These are phyloP conservation scores for Rhynchotus rufescens DNA, from an alignment of 2,797 vertebrate species.

Conservation along the genomic window DNA sequence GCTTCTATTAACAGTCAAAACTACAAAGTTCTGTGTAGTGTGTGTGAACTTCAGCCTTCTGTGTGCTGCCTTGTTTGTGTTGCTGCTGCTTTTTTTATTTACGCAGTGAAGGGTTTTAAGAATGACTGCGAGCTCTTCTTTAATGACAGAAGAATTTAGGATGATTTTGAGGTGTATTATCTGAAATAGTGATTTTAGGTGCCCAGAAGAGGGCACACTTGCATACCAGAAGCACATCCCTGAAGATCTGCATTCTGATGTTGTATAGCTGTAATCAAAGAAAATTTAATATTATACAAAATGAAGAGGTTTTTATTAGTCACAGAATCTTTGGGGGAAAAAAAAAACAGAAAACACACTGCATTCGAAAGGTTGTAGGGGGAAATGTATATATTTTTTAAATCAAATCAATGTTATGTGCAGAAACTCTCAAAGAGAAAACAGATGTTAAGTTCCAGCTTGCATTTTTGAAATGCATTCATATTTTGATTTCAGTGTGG, in stretches of 20 bases:
- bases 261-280: not conserved
- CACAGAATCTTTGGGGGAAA: not conserved
- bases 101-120: not conserved
- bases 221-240: constrained; percentile 28
- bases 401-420: not conserved
- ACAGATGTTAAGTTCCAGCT: not conserved
- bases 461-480: not conserved
- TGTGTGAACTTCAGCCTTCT: not conserved
- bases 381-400: not conserved
- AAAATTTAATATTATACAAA: constrained; percentile 36
- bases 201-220: constrained; percentile 82
- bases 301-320: constrained; percentile 25
- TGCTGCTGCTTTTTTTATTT: not conserved
- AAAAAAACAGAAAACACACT: not conserved
- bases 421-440: not conserved
- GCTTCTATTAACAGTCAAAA: not conserved
- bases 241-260: not conserved
- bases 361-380: not conserved
- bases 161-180: not conserved
- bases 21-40: not conserved
- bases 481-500: not conserved
- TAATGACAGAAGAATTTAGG: not conserved
- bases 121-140: not conserved
- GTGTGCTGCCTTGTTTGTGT: not conserved
- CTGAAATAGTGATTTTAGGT: not conserved